These are phyloP conservation scores for Leucopsar rothschildi DNA, from an alignment of 2,113 vertebrate genomes.

Conservation along the genomic window DNA sequence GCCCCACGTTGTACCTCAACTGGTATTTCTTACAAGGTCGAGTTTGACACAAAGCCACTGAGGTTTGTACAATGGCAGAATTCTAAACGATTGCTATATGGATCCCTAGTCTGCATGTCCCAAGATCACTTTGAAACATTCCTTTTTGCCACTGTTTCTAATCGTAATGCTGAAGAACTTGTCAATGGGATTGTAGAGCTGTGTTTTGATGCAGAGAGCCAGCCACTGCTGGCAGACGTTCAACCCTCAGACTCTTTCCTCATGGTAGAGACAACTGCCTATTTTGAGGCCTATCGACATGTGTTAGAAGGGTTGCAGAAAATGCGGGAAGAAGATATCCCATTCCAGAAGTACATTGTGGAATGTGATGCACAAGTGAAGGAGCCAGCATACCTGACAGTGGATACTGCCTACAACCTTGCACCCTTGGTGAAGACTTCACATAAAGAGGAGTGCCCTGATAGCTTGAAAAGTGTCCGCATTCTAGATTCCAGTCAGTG, in stretches of 20 bases:
- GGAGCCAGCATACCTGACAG: conserved; percentile 77
- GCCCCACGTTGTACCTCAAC: conserved; percentile 75
- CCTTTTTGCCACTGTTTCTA: conserved; percentile 88
- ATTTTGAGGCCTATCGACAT: conserved; percentile 92
- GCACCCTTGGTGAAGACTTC: conserved; percentile 52
- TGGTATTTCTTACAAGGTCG: conserved; percentile 83
- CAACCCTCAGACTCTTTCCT: conserved; percentile 81
- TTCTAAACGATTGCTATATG: conserved; percentile 88
- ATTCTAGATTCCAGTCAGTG: conserved; percentile 75
- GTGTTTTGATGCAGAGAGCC: conserved; percentile 81
- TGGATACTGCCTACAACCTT: conserved; percentile 73
- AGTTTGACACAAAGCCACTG: conserved; percentile 82
- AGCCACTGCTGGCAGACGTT: conserved; percentile 67
- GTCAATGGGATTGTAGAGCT: conserved; percentile 78
- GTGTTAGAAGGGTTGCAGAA: conserved; percentile 90
- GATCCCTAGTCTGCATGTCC: conserved; percentile 91
- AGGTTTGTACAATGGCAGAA: conserved; percentile 90
- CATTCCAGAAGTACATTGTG: conserved; percentile 94
- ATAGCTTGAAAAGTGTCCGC: conserved; percentile 56
- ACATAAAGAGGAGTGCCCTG: accelerated
- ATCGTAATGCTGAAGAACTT: conserved; percentile 76
- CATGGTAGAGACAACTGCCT: conserved; percentile 94
- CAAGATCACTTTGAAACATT: conserved; percentile 88
- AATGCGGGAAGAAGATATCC: conserved; percentile 77
- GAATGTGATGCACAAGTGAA: conserved; percentile 78